Conservation (phyloP, 2,888 invertebrate genomes). For the Cephus runcator region DNA sequence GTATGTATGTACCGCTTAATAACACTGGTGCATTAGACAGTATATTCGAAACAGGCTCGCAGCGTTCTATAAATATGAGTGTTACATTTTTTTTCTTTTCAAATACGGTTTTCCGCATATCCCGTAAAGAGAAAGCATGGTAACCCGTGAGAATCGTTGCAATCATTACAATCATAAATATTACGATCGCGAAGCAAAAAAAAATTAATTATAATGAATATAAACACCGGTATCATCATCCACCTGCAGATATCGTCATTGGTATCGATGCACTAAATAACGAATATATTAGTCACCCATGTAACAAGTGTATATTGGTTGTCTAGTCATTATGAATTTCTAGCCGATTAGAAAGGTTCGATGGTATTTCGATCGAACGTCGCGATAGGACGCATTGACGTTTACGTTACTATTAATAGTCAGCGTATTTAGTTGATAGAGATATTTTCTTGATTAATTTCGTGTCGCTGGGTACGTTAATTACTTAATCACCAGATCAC, state of each 20-base stretch:
- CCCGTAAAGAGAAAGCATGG: neutral
- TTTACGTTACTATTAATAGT: neutral
- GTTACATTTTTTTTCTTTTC: neutral
- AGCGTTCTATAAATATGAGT: neutral
- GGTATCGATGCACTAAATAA: neutral
- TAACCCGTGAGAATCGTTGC: neutral
- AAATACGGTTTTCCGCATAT: neutral
- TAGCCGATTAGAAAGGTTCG: neutral
- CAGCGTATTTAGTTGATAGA: neutral
- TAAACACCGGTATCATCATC: neutral
- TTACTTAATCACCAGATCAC: neutral
- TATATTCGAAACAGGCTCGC: neutral
- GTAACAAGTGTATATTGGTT: neutral
- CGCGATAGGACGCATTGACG: neutral
- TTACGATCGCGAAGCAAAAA: neutral
- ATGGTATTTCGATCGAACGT: neutral
- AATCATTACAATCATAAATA: neutral
- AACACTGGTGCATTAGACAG: neutral
- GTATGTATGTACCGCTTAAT: neutral
- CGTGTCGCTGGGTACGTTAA: neutral
- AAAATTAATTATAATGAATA: neutral
- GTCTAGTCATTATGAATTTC: neutral
- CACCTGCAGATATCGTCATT: neutral
- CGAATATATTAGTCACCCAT: neutral
- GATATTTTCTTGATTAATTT: neutral